These are phyloP conservation scores for Fabriciana adippe DNA, from an alignment of 2,888 invertebrate species.

Conservation along the genomic window DNA sequence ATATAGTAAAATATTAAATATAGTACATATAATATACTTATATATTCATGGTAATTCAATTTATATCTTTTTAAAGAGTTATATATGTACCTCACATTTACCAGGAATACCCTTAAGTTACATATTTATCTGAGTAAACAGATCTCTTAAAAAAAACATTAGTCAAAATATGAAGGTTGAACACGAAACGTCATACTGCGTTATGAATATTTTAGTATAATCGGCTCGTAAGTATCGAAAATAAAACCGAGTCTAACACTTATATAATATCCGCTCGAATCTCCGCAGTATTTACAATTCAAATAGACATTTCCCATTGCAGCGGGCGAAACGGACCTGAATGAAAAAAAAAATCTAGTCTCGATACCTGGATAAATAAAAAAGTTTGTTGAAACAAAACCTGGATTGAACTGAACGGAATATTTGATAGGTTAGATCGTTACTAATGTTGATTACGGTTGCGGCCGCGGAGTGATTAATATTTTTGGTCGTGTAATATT, in stretches of 20 bases:
- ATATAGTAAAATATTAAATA: too few relatives aligned
- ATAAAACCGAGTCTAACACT: constrained; percentile 22
- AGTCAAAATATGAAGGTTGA: constrained; percentile 10
- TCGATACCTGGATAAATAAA: constrained; percentile 24
- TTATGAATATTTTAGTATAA: constrained; percentile 23
- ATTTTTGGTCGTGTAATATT: neutral
- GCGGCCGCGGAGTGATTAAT: neutral
- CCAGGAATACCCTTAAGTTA: neutral
- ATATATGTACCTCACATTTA: too few relatives aligned
- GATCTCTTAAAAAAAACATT: constrained; percentile 5
- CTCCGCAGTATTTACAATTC: constrained; percentile 27
- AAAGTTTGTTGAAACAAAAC: constrained; percentile 13
- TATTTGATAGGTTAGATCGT: constrained; percentile 13
- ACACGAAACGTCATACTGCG: constrained; percentile 5
- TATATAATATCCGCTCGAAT: constrained; percentile 23
- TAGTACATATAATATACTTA: too few relatives aligned
- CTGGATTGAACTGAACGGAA: constrained; percentile 14
- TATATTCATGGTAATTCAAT: too few relatives aligned
- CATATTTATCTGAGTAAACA: neutral
- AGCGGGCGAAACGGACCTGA: constrained; percentile 18
- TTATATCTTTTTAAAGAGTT: too few relatives aligned
- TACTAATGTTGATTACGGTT: constrained; percentile 1
- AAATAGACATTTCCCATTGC: constrained; percentile 25
- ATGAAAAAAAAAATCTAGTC: constrained; percentile 22
- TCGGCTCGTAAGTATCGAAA: constrained; percentile 19